Evolutionary conservation across 2,113 vertebrate genomes (phyloP).

Genomic region (Campylomormyrus tamandua): DNA sequence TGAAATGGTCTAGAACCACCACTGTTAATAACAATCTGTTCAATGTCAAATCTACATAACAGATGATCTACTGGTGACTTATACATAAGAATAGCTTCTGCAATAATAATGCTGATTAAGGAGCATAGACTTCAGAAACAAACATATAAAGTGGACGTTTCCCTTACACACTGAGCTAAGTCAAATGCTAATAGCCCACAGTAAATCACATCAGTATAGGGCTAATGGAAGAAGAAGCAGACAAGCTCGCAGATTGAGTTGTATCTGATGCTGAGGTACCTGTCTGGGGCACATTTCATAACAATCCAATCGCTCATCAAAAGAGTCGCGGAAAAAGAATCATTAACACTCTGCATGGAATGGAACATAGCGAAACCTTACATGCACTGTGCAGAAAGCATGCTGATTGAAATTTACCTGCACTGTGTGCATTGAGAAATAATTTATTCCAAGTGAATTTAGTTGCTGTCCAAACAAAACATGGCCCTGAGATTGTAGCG

Average conservation of each 20-base stretch:
- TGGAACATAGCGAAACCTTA: neutral
- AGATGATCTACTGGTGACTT: neutral
- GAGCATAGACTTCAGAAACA: neutral
- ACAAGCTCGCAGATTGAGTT: neutral
- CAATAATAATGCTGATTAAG: neutral
- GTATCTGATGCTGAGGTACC: neutral
- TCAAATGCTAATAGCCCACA: neutral
- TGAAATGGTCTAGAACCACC: neutral
- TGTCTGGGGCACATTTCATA: neutral
- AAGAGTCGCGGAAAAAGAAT: neutral
- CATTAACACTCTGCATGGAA: neutral
- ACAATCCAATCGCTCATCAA: neutral
- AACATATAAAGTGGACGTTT: neutral
- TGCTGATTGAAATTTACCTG: neutral
- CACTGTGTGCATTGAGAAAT: neutral
- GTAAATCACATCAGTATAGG: neutral
- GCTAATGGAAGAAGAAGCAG: neutral
- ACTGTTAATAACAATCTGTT: neutral
- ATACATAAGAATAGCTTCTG: neutral
- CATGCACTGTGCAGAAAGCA: neutral
- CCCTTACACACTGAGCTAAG: neutral
- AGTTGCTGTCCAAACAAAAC: neutral
- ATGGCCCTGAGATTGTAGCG: neutral
- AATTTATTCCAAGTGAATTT: neutral
- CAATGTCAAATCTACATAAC: neutral